Percentiles rank a stretch among this genome's conserved stretches.
Conservation (phyloP, 2,113 vertebrate species). For the Antechinus stuartii region DNA sequence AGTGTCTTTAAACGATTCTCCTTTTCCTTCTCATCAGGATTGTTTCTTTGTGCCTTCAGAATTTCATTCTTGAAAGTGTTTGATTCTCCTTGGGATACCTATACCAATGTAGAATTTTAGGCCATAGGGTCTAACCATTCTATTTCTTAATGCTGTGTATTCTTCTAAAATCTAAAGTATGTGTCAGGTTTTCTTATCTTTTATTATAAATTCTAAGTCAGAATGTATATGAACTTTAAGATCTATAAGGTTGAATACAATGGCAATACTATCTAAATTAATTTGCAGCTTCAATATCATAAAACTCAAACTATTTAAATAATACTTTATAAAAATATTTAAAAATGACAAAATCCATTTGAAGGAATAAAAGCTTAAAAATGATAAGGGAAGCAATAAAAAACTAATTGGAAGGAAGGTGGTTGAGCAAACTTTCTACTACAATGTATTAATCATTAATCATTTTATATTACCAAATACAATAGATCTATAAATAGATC, state of each 20-base stretch:
- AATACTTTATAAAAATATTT: not conserved
- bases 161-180: not conserved
- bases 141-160: not conserved
- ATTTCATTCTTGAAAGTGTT: not conserved
- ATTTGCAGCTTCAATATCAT: not conserved
- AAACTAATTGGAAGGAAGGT: not conserved
- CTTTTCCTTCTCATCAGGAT: not conserved
- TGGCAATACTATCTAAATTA: not conserved
- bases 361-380: not conserved
- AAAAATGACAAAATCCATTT: not conserved
- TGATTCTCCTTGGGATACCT: not conserved
- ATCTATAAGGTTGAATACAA: not conserved
- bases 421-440: no score
- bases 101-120: not conserved
- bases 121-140: not conserved
- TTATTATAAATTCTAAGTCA: not conserved
- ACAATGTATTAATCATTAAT: not conserved
- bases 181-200: not conserved
- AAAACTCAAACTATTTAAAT: not conserved
- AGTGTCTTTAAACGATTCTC: not conserved
- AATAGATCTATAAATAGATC: no score
- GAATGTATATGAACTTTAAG: not conserved
- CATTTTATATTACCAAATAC: not conserved
- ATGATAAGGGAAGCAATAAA: not conserved
- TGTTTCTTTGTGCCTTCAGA: not conserved